Percentiles rank a stretch among this genome's conserved stretches.
Evolutionary conservation across 2,113 vertebrate genomes (phyloP).

Genomic region (Nothobranchius kuhntae): DNA sequence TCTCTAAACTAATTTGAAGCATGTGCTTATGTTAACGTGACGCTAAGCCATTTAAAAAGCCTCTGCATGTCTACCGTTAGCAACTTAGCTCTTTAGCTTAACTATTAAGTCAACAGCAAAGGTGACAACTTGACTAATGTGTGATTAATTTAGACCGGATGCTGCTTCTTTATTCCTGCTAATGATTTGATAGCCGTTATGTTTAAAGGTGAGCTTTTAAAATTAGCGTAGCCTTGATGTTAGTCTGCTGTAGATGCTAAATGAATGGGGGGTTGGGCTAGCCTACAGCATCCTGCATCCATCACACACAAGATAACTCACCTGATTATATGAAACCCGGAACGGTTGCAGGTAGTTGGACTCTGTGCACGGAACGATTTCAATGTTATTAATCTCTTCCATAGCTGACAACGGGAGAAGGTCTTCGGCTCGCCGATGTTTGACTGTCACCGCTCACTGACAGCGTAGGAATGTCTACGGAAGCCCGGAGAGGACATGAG

Average conservation of each 20-base stretch:
- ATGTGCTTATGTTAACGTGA: conserved; percentile 52
- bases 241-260: conserved; percentile 35
- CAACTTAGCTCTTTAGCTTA: conserved; percentile 40
- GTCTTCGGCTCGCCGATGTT: conserved; percentile 52
- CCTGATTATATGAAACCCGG: conserved; percentile 86
- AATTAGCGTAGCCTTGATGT: conserved; percentile 47
- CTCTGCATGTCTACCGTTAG: conserved; percentile 54
- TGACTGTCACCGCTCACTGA: conserved; percentile 67
- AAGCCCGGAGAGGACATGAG: conserved; percentile 64
- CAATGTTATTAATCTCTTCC: conserved; percentile 82
- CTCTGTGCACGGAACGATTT: conserved; percentile 82
- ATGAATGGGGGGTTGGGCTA: conserved; percentile 73
- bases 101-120: conserved; percentile 1
- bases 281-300: conserved; percentile 53
- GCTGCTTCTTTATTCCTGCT: neutral
- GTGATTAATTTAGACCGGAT: neutral
- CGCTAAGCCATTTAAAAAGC: neutral
- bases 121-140: neutral
- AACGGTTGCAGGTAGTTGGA: conserved; percentile 85
- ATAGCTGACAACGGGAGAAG: conserved; percentile 60
- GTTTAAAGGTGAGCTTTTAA: conserved; percentile 17
- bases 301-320: conserved; percentile 66
- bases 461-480: conserved; percentile 75
- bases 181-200: neutral
- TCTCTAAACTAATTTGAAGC: conserved; percentile 46